Percentiles rank a stretch among this genome's conserved stretches.
These are phyloP conservation scores for Cryptocephalus moraei DNA, from an alignment of 2,888 invertebrate species.

Conservation along the genomic window DNA sequence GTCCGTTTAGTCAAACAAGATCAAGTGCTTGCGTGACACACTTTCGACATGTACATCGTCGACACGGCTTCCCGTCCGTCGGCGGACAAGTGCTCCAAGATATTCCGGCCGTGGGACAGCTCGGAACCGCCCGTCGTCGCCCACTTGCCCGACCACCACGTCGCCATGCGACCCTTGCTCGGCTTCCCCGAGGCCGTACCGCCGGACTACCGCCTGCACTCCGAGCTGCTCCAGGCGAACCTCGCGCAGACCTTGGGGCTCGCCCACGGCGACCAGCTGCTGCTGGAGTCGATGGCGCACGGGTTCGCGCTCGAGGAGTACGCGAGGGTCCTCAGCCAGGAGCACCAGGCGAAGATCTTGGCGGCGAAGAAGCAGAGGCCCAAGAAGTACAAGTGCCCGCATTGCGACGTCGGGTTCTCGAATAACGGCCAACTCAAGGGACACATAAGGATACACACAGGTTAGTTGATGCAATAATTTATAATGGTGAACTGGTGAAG, in stretches of 20 bases:
- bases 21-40: constrained; percentile 6
- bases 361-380: constrained; percentile 70
- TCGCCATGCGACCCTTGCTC: constrained; percentile 31
- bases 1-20: constrained; percentile 29
- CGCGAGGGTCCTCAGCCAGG: constrained; percentile 58
- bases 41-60: constrained; percentile 16
- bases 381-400: constrained; percentile 84
- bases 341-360: constrained; percentile 56
- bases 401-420: constrained; percentile 85
- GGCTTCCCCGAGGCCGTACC: not conserved
- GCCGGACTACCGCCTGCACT: constrained; percentile 7
- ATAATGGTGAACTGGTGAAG: no score
- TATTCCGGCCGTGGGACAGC: constrained; percentile 27
- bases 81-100: constrained; percentile 18
- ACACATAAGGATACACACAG: constrained; percentile 84
- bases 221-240: constrained; percentile 17
- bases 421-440: constrained; percentile 89
- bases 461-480: constrained; percentile 33
- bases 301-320: constrained; percentile 59
- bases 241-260: constrained; percentile 23
- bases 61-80: constrained; percentile 11
- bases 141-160: constrained; percentile 43
- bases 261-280: constrained; percentile 24
- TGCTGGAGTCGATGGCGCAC: constrained; percentile 32
- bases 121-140: constrained; percentile 10